Evolutionary conservation across 2,797 vertebrate species (phyloP), one percentile per base, ranked within the genome.

Genomic region (Coreius guichenoti): DNA sequence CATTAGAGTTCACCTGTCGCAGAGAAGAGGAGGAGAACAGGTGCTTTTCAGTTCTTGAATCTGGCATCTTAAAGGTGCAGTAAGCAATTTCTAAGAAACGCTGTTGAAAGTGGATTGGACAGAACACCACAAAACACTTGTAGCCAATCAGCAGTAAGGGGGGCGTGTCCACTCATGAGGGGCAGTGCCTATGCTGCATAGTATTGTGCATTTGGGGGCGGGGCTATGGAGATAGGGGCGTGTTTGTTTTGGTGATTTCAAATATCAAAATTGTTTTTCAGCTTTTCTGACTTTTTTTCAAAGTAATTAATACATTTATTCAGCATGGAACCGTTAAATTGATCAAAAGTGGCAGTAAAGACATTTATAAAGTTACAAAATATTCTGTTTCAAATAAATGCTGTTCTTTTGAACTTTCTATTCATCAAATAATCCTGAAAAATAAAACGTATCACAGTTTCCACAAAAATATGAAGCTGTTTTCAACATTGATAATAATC

Each of bases 1-100:
- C 96, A n/a, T 90, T 91, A 0, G 96, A 95, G 90, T 98, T 98
- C 51, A 97, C 93, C 97, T 98, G 90, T 72, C 54, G 76, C n/a
- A 82, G 81, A 82, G 77, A 6, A 26, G 33, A 33, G 21, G 17
- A 14, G 45, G 51, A 69, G 36, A 17, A 56, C 80, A 56, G 14
- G 7, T 8, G 13, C 21, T 26, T 83, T 31, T 75, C 9, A 74
- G 45, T 5, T 74, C 14, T 51, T 19, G 1, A 54, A 73, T 21
- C 17, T 3, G 8, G n/a, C 8, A 29, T 73, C 12, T 61, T 29
- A 13, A 58, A 58, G 56, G 47, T 49, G 3, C 47, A 49, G 47
- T 21, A 54, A 54, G 51, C 0, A 13, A 29, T 63, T 63, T 63
- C 13, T 63, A 26, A 63, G n/a, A 29, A 61, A 14, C 23, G 0